Percentiles rank a stretch among this genome's conserved stretches.
Evolutionary conservation across 1,140 invertebrate species (phyloP).

Genomic region (Asobara japonica): DNA sequence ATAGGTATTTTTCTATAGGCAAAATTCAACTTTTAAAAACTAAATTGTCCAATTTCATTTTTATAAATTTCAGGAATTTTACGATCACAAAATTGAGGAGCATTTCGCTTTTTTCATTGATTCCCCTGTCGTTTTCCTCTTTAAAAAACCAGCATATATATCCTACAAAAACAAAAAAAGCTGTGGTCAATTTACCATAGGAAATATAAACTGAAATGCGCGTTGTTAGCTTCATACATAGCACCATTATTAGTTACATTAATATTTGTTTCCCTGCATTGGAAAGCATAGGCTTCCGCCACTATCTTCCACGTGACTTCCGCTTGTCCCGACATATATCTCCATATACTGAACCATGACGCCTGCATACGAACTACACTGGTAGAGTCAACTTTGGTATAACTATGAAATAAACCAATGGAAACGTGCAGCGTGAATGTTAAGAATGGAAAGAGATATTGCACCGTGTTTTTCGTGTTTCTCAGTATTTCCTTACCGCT

Average conservation of each 20-base stretch:
- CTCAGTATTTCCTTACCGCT: not conserved
- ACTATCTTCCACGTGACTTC: slow-evolving; percentile 29
- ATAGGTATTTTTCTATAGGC: not conserved
- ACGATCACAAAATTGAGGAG: not conserved
- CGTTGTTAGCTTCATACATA: not conserved
- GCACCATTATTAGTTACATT: not conserved
- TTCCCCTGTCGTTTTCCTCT: no score
- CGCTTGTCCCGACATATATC: slow-evolving; percentile 5
- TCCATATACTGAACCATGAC: slow-evolving; percentile 18
- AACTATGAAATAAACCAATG: not conserved
- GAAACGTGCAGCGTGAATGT: slow-evolving; percentile 1
- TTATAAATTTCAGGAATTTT: not conserved
- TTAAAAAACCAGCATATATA: no score
- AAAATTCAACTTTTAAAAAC: not conserved
- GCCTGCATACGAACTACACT: slow-evolving; percentile 20
- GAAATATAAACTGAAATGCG: no score
- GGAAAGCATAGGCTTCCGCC: slow-evolving; percentile 24
- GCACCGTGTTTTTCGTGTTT: not conserved
- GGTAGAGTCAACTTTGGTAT: not conserved
- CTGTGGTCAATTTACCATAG: no score
- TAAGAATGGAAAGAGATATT: not conserved
- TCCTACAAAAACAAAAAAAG: no score
- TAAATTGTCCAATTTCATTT: not conserved
- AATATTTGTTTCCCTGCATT: slow-evolving; percentile 2
- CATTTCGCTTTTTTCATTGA: no score